Evolutionary conservation across 2,888 invertebrate genomes (phyloP).

Genomic region (Sminthurinus aureus): DNA sequence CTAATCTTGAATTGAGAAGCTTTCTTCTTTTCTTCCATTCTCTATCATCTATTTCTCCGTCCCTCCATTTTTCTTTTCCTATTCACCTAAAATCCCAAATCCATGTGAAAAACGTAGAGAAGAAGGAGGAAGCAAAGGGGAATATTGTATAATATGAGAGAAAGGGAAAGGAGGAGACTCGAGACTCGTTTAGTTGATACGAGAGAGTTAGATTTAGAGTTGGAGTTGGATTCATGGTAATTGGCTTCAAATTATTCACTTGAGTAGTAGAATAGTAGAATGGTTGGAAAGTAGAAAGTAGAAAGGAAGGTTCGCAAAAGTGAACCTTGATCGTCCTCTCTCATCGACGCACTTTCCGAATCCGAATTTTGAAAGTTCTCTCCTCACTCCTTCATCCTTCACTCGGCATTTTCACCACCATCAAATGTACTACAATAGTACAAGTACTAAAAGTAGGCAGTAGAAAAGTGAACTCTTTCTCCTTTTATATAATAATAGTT

Average conservation of each 20-base stretch:
- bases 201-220: too few species aligned
- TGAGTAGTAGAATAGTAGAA: background rate
- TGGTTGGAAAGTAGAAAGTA: background rate
- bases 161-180: too few species aligned
- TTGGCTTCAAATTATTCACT: slow-evolving; percentile 36
- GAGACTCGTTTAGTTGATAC: too few species aligned
- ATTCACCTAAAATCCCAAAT: background rate
- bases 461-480: background rate
- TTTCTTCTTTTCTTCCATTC: background rate
- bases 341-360: background rate
- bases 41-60: too few species aligned
- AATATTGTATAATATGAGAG: too few species aligned
- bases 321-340: background rate
- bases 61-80: background rate
- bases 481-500: background rate
- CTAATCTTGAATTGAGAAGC: background rate
- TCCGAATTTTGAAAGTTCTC: background rate
- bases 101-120: too few species aligned
- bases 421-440: background rate
- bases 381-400: background rate
- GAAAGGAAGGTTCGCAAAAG: slow-evolving; percentile 5
- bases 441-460: background rate
- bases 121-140: too few species aligned
- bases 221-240: slow-evolving; percentile 19
- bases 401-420: background rate